Evolutionary conservation across 2,888 invertebrate genomes (phyloP).

Genomic region (Tortricodes alternella): DNA sequence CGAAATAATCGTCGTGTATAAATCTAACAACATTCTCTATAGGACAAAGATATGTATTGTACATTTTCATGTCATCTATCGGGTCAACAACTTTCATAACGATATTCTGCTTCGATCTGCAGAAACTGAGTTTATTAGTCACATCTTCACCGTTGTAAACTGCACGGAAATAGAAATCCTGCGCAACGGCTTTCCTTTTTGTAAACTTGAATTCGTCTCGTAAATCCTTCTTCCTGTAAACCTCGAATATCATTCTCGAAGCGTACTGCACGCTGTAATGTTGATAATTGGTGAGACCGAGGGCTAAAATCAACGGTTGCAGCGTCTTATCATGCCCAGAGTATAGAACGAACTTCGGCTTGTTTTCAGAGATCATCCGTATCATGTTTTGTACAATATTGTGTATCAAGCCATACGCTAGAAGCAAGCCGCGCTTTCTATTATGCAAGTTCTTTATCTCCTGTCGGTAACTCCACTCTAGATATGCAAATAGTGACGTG

Average conservation of each 20-base stretch:
- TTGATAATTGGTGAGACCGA: constrained; percentile 86
- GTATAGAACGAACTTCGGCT: constrained; percentile 89
- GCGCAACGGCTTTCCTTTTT: constrained; percentile 81
- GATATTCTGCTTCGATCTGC: constrained; percentile 84
- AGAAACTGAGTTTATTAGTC: constrained; percentile 91
- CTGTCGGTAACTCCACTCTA: constrained; percentile 90
- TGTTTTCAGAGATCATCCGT: constrained; percentile 89
- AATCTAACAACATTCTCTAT: constrained; percentile 94
- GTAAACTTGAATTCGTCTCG: constrained; percentile 79
- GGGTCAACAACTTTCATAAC: constrained; percentile 71
- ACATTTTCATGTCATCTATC: constrained; percentile 57
- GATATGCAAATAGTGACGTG: constrained; percentile 89
- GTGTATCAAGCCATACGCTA: constrained; percentile 92
- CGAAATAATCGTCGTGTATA: constrained; percentile 93
- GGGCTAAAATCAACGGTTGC: constrained; percentile 90
- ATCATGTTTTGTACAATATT: constrained; percentile 92
- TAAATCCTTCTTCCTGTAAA: constrained; percentile 86
- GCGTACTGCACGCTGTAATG: constrained; percentile 92
- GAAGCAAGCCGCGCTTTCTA: constrained; percentile 85
- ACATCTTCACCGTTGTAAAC: constrained; percentile 94
- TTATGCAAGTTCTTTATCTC: constrained; percentile 84
- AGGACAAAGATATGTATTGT: constrained; percentile 86
- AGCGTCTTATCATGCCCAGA: constrained; percentile 97
- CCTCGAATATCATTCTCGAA: constrained; percentile 93
- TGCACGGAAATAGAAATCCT: constrained; percentile 91